Base-by-base conservation (phyloP, 2,888 invertebrate species). In the Strigamia maritima region DNA sequence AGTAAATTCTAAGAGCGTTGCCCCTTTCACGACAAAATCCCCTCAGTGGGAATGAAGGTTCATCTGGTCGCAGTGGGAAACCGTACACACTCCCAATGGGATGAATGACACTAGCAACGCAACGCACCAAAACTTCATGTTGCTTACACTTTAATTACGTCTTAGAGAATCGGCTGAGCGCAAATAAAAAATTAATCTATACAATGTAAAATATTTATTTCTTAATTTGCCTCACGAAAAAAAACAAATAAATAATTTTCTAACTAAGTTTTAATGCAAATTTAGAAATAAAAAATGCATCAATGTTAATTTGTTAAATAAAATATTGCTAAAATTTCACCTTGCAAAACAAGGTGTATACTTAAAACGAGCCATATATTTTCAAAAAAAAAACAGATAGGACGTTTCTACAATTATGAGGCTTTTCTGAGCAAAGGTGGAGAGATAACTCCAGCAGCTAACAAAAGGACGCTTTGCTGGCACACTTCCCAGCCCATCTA, bases 391-490 rank as follows among this genome's bases (percentile, higher is more conserved):
- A 4, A 28, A n/a, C 70, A 70, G 70, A 70, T 70, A 22, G 19
- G n/a, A 28, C 28, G 12, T 26, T 70, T 70, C 16, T 70, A 70
- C 70, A 70, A 70, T 70, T 70, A 70, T 28, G 70, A 70, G 24
- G 70, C 70, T 70, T 70, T 28, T 70, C 70, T 70, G 26, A 70
- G 70, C 26, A 28, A 70, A 70, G 70, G 70, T 70, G 70, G 70
- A 70, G 70, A 70, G 70, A 70, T 70, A 70, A 70, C 70, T 70
- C 70, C 70, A 70, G 70, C 70, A 70, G 26, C 24, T 26, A 70
- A 70, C 70, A 70, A 70, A 70, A 70, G 70, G 70, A 70, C 70
- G 70, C 70, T 70, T 70, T 70, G 70, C 70, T 70, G 70, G 70
- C 70, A 70, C 70, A 70, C 70, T 70, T 70, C 70, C 70, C 70